Percentiles rank a stretch among this genome's conserved stretches.
phyloP scores from a whole-genome alignment of 2,113 vertebrate genomes.

The Brachyhypopomus gauderio region DNA sequence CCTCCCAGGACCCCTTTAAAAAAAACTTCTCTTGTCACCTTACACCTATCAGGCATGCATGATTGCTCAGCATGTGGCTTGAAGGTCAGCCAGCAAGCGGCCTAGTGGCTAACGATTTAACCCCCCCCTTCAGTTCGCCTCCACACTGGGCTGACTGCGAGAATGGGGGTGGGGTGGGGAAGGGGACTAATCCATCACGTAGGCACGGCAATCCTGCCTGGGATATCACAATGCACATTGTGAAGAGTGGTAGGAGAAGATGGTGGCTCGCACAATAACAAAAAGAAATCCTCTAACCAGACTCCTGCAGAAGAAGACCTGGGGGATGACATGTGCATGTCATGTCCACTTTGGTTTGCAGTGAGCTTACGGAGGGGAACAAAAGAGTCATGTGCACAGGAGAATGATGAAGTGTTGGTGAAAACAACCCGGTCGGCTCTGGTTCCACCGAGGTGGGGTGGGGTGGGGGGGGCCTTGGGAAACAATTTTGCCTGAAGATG shows the following conservation, averaged over 20 bases:
- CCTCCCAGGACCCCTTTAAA: background rate
- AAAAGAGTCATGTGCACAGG: background rate
- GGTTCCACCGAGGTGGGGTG: background rate
- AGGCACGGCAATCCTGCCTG: conserved; percentile 1
- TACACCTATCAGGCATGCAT: conserved; percentile 1
- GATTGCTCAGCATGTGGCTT: background rate
- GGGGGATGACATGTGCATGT: background rate
- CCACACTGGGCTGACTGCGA: background rate
- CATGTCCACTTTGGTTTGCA: conserved; percentile 6
- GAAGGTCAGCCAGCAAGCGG: background rate
- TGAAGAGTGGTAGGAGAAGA: background rate
- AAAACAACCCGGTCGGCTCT: conserved; percentile 21
- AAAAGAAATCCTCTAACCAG: background rate
- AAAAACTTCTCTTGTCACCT: background rate
- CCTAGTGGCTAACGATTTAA: conserved; percentile 4
- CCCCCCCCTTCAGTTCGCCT: conserved; percentile 5
- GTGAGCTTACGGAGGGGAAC: background rate
- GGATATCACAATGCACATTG: background rate
- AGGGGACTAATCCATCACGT: conserved; percentile 9
- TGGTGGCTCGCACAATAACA: conserved; percentile 26
- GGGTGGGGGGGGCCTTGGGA: background rate
- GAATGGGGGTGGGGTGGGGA: background rate
- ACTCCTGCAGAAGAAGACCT: background rate
- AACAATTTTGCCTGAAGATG: conserved; percentile 15
- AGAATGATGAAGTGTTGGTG: too few relatives aligned